phyloP scores from a whole-genome alignment of 1,140 invertebrate species.

The Papilio aristodemus region DNA sequence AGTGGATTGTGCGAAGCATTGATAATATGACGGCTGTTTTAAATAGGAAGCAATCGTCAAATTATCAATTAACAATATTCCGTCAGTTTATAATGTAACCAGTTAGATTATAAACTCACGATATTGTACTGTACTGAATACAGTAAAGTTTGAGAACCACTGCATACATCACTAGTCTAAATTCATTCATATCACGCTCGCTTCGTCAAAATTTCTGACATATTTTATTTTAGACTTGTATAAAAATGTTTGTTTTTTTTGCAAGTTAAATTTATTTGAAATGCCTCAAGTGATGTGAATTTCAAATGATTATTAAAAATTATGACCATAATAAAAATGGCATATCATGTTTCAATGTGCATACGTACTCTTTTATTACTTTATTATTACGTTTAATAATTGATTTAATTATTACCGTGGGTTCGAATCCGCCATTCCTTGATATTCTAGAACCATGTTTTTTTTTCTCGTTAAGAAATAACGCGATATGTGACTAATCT shows the following conservation, averaged over 20 bases:
- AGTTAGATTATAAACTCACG: too few relatives aligned
- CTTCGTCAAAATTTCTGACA: slow-evolving; percentile 2
- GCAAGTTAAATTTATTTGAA: not conserved
- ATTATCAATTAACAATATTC: too few relatives aligned
- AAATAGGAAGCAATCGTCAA: too few relatives aligned
- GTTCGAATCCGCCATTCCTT: too few relatives aligned
- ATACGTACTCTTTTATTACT: not conserved
- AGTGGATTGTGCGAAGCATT: too few relatives aligned
- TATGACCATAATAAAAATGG: not conserved
- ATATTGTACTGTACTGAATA: too few relatives aligned
- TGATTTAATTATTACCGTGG: not conserved
- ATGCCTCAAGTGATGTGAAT: slow-evolving; percentile 4
- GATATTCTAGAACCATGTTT: too few relatives aligned
- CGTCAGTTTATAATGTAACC: too few relatives aligned
- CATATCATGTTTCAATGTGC: slow-evolving; percentile 2
- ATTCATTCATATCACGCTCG: not conserved
- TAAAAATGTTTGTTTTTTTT: not conserved
- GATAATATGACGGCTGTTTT: too few relatives aligned
- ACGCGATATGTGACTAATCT: too few relatives aligned
- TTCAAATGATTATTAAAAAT: not conserved
- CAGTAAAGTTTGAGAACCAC: too few relatives aligned
- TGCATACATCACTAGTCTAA: not conserved
- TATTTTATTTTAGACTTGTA: not conserved
- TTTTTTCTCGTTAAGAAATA: too few relatives aligned
- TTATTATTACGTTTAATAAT: slow-evolving; percentile 4